phyloP scores from a whole-genome alignment of 2,113 vertebrate species.

The Halcyon malimbica region DNA sequence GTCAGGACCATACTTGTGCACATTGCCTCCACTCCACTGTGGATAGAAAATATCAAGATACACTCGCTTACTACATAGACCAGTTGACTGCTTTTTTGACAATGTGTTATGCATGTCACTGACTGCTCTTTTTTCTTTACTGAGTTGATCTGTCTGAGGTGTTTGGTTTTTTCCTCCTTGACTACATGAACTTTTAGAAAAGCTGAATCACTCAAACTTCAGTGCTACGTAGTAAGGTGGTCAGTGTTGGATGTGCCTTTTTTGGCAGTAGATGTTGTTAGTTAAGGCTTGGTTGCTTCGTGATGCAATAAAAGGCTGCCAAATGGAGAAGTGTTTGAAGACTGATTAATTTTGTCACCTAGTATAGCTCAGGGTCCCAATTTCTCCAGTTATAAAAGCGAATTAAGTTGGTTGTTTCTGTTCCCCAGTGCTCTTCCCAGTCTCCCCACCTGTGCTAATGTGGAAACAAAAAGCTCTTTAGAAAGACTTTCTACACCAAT shows the following conservation, averaged over 20 bases:
- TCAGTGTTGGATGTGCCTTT: neutral
- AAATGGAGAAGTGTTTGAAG: neutral
- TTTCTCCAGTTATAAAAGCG: neutral
- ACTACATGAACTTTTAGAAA: neutral
- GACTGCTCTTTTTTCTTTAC: too few species aligned
- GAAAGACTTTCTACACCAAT: neutral
- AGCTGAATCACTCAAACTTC: neutral
- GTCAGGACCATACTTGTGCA: neutral
- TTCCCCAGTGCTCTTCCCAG: neutral
- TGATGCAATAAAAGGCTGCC: neutral
- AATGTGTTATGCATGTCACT: neutral
- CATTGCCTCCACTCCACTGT: neutral
- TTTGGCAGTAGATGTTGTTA: neutral
- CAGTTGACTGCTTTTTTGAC: neutral
- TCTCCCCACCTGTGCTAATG: neutral
- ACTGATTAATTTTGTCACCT: neutral
- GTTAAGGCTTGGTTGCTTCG: neutral
- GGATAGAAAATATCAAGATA: neutral
- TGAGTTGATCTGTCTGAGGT: neutral
- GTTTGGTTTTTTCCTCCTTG: neutral
- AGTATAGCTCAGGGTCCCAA: neutral
- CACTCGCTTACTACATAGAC: neutral
- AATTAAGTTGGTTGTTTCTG: neutral
- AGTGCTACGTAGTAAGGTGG: fast-evolving
- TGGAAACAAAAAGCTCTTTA: neutral